Base-by-base conservation (phyloP, 53 echinoderm and acorn worm species). In the Paracentrotus lividus region DNA sequence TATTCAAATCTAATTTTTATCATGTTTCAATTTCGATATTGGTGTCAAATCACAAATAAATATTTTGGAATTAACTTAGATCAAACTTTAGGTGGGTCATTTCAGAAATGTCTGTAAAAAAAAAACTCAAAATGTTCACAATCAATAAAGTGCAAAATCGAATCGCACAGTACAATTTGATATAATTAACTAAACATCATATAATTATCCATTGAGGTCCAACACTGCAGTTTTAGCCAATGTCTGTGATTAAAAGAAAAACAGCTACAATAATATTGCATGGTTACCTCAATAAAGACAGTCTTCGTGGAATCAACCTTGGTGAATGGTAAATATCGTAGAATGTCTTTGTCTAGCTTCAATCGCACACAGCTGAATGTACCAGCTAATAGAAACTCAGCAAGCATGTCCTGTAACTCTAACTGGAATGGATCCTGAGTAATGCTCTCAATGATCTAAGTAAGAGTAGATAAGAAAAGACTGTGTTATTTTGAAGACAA, bases 271-370 rank as follows among this genome's bases (percentile, higher is more conserved):
- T n/a, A n/a, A n/a, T n/a, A n/a, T n/a, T 3, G 44, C n/a, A 13
- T 27, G 81, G 45, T 68, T 88, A 97, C 97, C 94, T 97, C 95
- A 66, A 94, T 95, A 42, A 97, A 49, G 77, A 96, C 95, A 27
- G 95, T 94, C 58, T 95, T 93, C 3, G 64, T 59, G 16, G 85
- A 85, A 29, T 97, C 96, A 0, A 94, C 94, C 27, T 95, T 95
- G 44, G 99, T 97, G 91, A 98, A 98, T 38, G 97, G 97, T 5
- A 98, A 94, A 33, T 85, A 95, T n/a, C 66, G 88, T 1, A 97
- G 92, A 20, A 94, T 95, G 26, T 96, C 95, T 31, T 93, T 93
- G 31, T 98, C 97, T 27, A 98, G 88, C 94, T 97, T 95, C 34
- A 95, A 87, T 57, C 99, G 90, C 77, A 97, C 90, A 38, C 85